Evolutionary conservation across 2,888 invertebrate genomes (phyloP).

Genomic region (Diarsia mendica): DNA sequence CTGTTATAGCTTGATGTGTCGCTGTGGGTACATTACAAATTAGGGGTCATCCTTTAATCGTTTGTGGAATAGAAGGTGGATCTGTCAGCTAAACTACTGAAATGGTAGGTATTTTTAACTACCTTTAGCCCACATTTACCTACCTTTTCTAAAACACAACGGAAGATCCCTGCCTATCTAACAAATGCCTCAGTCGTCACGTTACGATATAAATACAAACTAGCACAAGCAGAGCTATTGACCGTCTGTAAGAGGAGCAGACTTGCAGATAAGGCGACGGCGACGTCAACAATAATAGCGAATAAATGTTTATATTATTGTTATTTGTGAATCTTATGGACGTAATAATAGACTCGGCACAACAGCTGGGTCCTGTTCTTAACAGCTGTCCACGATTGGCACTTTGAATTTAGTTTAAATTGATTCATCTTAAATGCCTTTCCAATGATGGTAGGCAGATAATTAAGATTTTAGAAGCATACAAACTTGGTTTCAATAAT

Average conservation of each 20-base stretch:
- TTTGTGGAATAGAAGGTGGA: not conserved
- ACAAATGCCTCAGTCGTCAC: not conserved
- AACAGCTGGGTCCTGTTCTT: conserved; percentile 37
- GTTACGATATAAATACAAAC: conserved; percentile 36
- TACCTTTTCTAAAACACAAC: no score
- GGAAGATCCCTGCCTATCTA: not conserved
- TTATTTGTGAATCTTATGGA: conserved; percentile 30
- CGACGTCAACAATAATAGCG: conserved; percentile 32
- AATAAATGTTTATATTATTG: conserved; percentile 38
- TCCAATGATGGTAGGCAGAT: not conserved
- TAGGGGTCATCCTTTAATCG: no score
- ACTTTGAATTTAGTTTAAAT: not conserved
- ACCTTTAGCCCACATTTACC: no score
- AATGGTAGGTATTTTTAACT: no score
- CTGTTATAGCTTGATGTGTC: no score
- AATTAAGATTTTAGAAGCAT: not conserved
- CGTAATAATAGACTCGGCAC: conserved; percentile 27
- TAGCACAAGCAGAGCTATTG: conserved; percentile 43
- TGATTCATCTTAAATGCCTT: not conserved
- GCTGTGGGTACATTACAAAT: no score
- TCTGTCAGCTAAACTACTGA: not conserved
- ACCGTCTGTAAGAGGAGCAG: conserved; percentile 29
- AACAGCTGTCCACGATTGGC: conserved; percentile 20
- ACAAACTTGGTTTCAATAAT: not conserved
- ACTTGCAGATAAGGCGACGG: conserved; percentile 30